phyloP scores from a whole-genome alignment of 2,113 vertebrate species.

The Nycticryphes semicollaris region DNA sequence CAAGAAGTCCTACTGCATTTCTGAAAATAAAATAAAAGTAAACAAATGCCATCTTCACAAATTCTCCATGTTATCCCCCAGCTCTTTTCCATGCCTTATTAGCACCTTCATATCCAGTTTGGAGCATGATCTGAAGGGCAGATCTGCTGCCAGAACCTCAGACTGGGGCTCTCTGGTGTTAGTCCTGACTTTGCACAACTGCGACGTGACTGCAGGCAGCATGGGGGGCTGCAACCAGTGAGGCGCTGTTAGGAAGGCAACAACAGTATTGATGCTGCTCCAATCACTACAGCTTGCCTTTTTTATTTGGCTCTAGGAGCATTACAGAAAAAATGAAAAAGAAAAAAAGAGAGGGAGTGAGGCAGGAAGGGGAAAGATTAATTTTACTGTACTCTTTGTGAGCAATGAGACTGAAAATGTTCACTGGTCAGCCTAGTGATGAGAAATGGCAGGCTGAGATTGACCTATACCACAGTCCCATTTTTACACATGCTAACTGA shows the following conservation, averaged over 20 bases:
- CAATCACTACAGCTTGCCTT: neutral
- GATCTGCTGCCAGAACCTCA: neutral
- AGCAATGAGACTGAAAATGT: neutral
- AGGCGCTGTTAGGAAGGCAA: neutral
- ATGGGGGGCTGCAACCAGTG: neutral
- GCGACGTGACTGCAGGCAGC: neutral
- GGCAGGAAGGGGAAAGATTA: neutral
- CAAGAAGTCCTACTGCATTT: accelerated
- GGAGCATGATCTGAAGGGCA: neutral
- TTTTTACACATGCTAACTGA: neutral
- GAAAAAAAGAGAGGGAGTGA: neutral
- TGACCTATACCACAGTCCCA: neutral
- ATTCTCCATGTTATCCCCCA: neutral
- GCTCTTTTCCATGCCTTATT: neutral
- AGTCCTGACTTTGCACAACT: neutral
- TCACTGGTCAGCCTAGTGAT: neutral
- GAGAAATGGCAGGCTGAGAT: neutral
- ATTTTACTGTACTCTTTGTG: neutral
- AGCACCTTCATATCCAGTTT: neutral
- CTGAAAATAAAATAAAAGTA: neutral
- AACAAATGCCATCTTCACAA: neutral
- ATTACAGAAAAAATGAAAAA: neutral
- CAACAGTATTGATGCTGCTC: neutral
- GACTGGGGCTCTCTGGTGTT: neutral
- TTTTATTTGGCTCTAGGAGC: neutral